Percentiles rank a stretch among this genome's conserved stretches.
These are phyloP conservation scores for Oreamnos americanus DNA, from an alignment of 2,113 vertebrate genomes.

Conservation along the genomic window DNA sequence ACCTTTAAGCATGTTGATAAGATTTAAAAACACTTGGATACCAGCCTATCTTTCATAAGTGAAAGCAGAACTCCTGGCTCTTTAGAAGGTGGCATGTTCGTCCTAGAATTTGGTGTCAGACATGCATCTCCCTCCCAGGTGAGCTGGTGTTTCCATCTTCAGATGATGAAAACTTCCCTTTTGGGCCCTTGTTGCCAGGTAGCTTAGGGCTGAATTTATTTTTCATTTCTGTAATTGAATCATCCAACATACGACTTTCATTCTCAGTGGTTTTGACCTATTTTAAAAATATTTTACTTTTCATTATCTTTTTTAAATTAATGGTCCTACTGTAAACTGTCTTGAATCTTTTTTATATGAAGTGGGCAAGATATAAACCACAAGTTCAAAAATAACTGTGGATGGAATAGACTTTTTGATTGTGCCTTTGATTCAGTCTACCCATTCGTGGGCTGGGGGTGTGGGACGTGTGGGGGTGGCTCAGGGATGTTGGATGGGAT, in stretches of 20 bases:
- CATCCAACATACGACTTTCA: background rate
- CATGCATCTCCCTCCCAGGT: accelerated
- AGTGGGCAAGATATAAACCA: background rate
- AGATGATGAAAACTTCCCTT: background rate
- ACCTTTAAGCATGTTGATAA: background rate
- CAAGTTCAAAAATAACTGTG: background rate
- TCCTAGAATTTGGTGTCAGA: background rate
- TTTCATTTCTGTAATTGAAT: background rate
- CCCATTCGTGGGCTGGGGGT: accelerated
- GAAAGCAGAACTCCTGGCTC: too few species aligned
- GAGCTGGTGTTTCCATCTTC: background rate
- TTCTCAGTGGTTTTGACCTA: background rate
- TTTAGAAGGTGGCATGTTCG: accelerated
- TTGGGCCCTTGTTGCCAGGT: background rate
- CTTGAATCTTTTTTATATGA: background rate
- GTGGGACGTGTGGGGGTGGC: accelerated
- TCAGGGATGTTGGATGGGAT: accelerated
- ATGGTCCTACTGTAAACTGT: background rate
- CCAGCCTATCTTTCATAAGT: background rate
- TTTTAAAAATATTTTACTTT: background rate
- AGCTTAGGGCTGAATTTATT: background rate
- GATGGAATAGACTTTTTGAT: background rate
- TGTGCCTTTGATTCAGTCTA: background rate
- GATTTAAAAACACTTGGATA: background rate
- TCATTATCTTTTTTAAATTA: background rate